A percentile compares a stretch with the other conserved stretches of the same genome.
phyloP scores from a whole-genome alignment of 1,140 invertebrate species.

The Zaprionus nigranus region DNA sequence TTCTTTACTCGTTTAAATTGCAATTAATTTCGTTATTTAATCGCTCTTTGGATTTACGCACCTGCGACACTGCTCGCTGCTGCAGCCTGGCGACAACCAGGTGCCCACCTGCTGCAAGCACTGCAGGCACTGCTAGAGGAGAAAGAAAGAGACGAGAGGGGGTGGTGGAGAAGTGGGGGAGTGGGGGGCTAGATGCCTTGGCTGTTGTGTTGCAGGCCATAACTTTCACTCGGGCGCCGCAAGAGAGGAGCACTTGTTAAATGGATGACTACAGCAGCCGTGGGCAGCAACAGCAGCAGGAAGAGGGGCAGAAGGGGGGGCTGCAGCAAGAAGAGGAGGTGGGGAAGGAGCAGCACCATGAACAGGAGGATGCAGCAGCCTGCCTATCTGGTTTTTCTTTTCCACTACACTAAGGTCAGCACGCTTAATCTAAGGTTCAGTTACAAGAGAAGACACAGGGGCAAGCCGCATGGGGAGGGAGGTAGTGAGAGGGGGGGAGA shows the following conservation, averaged over 20 bases:
- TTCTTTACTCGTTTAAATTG: conserved; percentile 16
- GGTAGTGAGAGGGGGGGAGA: not conserved
- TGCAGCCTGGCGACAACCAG: conserved; percentile 1
- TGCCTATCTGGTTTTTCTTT: not conserved
- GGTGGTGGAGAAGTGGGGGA: not conserved
- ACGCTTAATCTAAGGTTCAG: conserved; percentile 12
- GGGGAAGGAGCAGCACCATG: not conserved
- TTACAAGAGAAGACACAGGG: not conserved
- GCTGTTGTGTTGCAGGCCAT: not conserved
- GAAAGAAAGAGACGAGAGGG: not conserved
- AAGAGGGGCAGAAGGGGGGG: not conserved
- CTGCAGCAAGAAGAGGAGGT: not conserved
- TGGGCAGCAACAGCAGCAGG: not conserved
- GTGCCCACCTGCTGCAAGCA: conserved; percentile 34
- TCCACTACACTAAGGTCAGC: conserved; percentile 2
- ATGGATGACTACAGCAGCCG: conserved; percentile 14
- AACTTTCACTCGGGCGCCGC: conserved; percentile 35
- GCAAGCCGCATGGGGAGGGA: not conserved
- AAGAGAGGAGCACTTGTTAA: conserved; percentile 8
- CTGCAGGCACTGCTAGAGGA: not conserved
- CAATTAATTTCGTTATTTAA: conserved; percentile 45
- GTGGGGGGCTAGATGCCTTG: not conserved
- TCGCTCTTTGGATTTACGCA: conserved; percentile 40
- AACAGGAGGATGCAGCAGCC: conserved; percentile 1
- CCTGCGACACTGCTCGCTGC: conserved; percentile 4